phyloP scores from a whole-genome alignment of 2,888 invertebrate species.

The Malachius bipustulatus region DNA sequence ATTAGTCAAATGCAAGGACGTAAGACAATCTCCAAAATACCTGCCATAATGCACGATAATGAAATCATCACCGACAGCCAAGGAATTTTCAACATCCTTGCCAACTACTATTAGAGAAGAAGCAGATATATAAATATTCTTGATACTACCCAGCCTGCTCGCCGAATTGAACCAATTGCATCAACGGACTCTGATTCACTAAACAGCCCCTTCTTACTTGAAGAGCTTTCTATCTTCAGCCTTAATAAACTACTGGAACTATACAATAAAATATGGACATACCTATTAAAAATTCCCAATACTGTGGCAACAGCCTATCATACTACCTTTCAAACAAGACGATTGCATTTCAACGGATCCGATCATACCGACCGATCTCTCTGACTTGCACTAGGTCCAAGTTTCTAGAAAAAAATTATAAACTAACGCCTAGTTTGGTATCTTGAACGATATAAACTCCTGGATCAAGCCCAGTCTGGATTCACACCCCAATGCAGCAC shows the following conservation, averaged over 20 bases:
- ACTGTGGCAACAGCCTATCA: conserved; percentile 8
- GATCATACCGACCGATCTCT: conserved; percentile 10
- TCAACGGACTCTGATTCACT: conserved; percentile 2
- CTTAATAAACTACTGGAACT: conserved; percentile 8
- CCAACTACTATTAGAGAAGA: no score
- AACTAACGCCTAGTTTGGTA: conserved; percentile 8
- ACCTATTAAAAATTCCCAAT: conserved; percentile 6
- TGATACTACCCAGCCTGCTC: no score
- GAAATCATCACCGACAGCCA: no score
- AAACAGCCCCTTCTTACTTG: conserved; percentile 7
- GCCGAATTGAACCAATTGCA: no score
- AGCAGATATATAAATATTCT: no score
- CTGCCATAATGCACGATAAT: no score
- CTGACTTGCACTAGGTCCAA: conserved; percentile 10
- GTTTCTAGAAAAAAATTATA: conserved; percentile 9
- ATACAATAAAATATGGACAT: no score
- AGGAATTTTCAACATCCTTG: no score
- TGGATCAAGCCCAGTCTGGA: conserved; percentile 14
- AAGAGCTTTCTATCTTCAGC: conserved; percentile 2
- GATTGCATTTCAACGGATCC: not conserved
- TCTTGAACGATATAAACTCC: conserved; percentile 15
- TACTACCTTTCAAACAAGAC: conserved; percentile 8
- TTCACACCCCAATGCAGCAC: conserved; percentile 15
- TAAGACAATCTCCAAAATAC: no score
- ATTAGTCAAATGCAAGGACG: no score